These are phyloP conservation scores for Brassicogethes aeneus DNA, from an alignment of 2,888 invertebrate species.

Conservation along the genomic window DNA sequence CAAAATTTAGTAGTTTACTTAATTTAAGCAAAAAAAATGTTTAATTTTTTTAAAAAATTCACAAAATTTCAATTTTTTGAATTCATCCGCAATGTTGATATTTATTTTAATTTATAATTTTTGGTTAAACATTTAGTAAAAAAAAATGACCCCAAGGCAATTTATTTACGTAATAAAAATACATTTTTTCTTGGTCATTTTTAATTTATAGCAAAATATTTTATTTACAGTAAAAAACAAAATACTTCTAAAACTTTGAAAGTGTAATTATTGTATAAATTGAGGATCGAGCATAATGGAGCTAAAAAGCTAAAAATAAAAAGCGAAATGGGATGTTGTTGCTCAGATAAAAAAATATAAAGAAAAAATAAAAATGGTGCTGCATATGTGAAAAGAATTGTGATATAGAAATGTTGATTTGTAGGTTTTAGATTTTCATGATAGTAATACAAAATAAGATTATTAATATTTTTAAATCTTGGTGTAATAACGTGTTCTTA, in stretches of 20 bases:
- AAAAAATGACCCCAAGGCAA: no score
- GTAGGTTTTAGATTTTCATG: constrained; percentile 22
- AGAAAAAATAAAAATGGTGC: constrained; percentile 28
- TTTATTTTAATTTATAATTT: no score
- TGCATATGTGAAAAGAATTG: constrained; percentile 33
- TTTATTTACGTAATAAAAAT: no score
- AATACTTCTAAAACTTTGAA: no score
- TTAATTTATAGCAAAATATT: no score
- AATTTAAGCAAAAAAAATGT: background rate
- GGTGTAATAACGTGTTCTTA: constrained; percentile 32
- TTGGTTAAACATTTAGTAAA: no score
- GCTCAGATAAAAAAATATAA: constrained; percentile 22
- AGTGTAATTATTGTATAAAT: no score
- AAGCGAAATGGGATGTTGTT: constrained; percentile 18
- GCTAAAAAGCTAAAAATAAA: no score
- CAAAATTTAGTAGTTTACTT: no score
- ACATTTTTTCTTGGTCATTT: no score
- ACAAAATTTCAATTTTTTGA: background rate
- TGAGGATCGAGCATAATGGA: no score
- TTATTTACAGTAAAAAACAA: no score
- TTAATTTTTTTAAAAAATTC: background rate
- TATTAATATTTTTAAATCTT: constrained; percentile 27
- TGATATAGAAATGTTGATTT: constrained; percentile 34
- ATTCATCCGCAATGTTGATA: background rate
- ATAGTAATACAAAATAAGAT: constrained; percentile 2